Evolutionary conservation across 2,888 invertebrate genomes (phyloP).

Genomic region (Eristalis tenax): DNA sequence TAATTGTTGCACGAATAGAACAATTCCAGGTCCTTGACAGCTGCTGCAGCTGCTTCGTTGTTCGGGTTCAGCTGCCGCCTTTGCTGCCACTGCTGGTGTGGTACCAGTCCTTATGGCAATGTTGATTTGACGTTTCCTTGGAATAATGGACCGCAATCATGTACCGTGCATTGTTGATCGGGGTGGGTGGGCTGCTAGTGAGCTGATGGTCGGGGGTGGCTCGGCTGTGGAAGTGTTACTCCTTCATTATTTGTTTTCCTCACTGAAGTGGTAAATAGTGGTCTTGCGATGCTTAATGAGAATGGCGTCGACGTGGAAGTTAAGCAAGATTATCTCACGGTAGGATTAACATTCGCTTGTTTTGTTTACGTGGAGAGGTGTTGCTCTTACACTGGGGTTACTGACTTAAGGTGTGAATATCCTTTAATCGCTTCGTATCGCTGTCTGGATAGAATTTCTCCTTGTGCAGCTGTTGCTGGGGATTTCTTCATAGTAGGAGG

Average conservation of each 20-base stretch:
- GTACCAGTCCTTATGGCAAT: conserved; percentile 7
- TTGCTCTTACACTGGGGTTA: neutral
- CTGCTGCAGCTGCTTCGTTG: conserved; percentile 33
- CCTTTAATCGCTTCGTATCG: neutral
- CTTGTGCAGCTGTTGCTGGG: no score
- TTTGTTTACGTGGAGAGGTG: neutral
- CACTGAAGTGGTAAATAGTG: conserved; percentile 4
- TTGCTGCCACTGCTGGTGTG: neutral
- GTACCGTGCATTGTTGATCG: conserved; percentile 6
- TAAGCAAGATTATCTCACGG: neutral
- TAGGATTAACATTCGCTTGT: neutral
- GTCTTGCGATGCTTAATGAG: neutral
- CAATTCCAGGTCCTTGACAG: conserved; percentile 67
- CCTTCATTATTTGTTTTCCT: conserved; percentile 3
- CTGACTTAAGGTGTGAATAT: neutral
- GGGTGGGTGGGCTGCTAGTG: neutral
- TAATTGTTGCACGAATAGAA: conserved; percentile 65
- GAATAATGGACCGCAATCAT: conserved; percentile 46
- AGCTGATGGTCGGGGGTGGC: neutral
- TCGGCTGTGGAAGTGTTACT: neutral
- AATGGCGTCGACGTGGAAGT: neutral
- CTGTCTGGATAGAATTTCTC: neutral
- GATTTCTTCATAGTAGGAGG: no score
- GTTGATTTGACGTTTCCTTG: conserved; percentile 51
- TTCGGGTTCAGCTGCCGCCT: neutral